Percentiles rank a stretch among this genome's conserved stretches.
Evolutionary conservation across 2,888 invertebrate genomes (phyloP).

Genomic region (Cacoxenus indagator): DNA sequence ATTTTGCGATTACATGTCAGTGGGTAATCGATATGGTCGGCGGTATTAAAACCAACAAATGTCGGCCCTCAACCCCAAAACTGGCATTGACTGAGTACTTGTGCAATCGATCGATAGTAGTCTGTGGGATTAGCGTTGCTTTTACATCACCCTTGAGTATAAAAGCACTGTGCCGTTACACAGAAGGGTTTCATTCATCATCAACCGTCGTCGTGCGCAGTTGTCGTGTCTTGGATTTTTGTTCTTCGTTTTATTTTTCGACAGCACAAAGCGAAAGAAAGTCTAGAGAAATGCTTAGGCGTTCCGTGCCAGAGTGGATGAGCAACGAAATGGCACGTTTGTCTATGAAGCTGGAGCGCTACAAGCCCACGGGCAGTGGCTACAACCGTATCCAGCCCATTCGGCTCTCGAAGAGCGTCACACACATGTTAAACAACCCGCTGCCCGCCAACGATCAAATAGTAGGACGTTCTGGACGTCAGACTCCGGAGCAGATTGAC

Average conservation of each 20-base stretch:
- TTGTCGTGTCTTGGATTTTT: not conserved
- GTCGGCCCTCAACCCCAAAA: constrained; percentile 1
- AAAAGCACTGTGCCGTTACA: constrained; percentile 33
- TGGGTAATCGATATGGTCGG: not conserved
- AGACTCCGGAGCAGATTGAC: not conserved
- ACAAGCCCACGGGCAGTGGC: constrained; percentile 63
- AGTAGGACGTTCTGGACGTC: constrained; percentile 19
- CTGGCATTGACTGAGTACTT: not conserved
- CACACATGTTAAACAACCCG: constrained; percentile 68
- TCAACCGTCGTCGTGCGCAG: constrained; percentile 15
- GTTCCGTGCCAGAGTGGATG: constrained; percentile 62
- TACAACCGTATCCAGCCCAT: constrained; percentile 68
- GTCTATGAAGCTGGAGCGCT: constrained; percentile 61
- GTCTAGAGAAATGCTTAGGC: constrained; percentile 48
- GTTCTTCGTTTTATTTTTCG: too few relatives aligned
- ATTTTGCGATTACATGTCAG: not conserved
- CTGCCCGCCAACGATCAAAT: constrained; percentile 47
- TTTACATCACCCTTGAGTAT: constrained; percentile 30
- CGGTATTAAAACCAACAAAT: not conserved
- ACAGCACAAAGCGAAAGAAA: not conserved
- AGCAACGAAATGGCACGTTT: constrained; percentile 64
- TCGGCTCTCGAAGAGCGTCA: constrained; percentile 65
- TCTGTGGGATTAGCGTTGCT: not conserved
- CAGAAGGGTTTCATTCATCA: constrained; percentile 41
- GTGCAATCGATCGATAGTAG: constrained; percentile 1